Evolutionary conservation across 2,113 vertebrate genomes (phyloP).

Genomic region (Ceratotherium simum): DNA sequence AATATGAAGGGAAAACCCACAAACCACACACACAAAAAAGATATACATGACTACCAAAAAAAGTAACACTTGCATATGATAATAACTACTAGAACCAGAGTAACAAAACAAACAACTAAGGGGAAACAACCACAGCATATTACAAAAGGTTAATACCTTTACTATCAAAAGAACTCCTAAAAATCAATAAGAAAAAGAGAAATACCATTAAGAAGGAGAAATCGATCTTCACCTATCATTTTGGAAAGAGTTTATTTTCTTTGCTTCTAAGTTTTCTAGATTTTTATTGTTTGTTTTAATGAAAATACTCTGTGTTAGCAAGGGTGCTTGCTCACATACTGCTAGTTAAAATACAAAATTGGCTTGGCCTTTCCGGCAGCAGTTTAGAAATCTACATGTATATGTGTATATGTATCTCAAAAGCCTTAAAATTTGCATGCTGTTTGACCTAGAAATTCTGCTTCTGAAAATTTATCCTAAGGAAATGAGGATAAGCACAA

Average conservation of each 20-base stretch:
- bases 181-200: neutral
- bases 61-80: neutral
- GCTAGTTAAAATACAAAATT: neutral
- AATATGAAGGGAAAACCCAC: constrained; percentile 55
- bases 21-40: constrained; percentile 58
- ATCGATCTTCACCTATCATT: neutral
- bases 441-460: neutral
- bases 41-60: constrained; percentile 4
- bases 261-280: constrained; percentile 23
- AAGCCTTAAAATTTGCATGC: neutral
- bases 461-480: constrained; percentile 37
- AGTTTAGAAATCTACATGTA: neutral
- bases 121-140: neutral
- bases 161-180: neutral
- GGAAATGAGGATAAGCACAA: neutral
- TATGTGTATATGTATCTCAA: neutral
- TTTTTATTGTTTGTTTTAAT: constrained; percentile 28
- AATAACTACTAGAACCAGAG: neutral
- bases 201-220: neutral
- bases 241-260: neutral
- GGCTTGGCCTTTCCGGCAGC: neutral
- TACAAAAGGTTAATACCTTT: neutral
- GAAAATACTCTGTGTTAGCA: neutral
- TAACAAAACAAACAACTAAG: neutral
- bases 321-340: neutral